phyloP scores from a whole-genome alignment of 2,888 invertebrate genomes.

The Cactoblastis cactorum region DNA sequence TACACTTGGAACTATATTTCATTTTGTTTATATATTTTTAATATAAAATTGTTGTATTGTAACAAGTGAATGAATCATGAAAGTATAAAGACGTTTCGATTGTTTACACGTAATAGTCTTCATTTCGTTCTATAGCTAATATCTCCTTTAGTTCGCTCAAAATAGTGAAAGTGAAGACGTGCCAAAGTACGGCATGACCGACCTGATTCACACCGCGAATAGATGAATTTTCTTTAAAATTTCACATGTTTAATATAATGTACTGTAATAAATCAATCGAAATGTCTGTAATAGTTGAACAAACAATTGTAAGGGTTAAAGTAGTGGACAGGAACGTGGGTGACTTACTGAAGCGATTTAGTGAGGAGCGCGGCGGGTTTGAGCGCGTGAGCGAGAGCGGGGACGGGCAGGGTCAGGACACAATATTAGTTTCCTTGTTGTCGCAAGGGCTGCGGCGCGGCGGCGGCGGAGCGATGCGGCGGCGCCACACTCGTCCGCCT shows the following conservation, averaged over 20 bases:
- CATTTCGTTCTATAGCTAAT: neutral
- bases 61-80: neutral
- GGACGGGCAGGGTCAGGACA: constrained; percentile 70
- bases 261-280: constrained; percentile 4
- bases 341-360: constrained; percentile 7
- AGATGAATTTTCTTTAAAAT: neutral
- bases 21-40: no score
- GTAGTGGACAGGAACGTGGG: constrained; percentile 9
- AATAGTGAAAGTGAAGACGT: neutral
- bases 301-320: constrained; percentile 19
- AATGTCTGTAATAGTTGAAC: constrained; percentile 4
- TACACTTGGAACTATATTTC: no score
- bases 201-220: constrained; percentile 1
- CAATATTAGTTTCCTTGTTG: constrained; percentile 81
- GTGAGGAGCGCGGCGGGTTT: constrained; percentile 50
- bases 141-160: neutral
- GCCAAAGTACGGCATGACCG: neutral
- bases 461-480: constrained; percentile 74
- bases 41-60: no score
- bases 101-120: neutral
- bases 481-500: constrained; percentile 69
- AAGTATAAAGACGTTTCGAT: neutral
- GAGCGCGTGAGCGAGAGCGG: constrained; percentile 47
- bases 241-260: neutral
- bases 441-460: constrained; percentile 79